Conservation (phyloP, 2,888 invertebrate genomes). For the Bugulina stolonifera region DNA sequence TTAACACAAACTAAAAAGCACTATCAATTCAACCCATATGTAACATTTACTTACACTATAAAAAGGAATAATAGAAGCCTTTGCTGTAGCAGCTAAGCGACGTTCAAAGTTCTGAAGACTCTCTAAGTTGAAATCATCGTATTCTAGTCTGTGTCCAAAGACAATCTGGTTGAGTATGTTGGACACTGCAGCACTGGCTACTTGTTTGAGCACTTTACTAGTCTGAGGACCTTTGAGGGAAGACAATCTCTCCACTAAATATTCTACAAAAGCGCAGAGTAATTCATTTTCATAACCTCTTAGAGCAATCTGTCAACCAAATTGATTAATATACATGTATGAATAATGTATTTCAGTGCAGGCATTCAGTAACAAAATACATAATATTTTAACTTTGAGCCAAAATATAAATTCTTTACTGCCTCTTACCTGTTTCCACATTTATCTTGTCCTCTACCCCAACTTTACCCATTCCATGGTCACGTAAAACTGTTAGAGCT, state of each 20-base stretch:
- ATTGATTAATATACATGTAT: background rate
- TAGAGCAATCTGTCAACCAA: too few relatives aligned
- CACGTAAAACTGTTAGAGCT: background rate
- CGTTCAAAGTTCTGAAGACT: background rate
- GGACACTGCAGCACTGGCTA: background rate
- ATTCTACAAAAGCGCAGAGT: background rate
- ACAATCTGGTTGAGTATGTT: background rate
- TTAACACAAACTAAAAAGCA: background rate
- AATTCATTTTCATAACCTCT: too few relatives aligned
- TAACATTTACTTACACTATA: background rate
- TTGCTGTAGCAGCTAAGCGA: background rate
- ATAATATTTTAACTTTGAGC: background rate
- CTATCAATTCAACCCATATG: background rate
- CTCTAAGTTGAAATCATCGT: background rate
- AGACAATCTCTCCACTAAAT: background rate
- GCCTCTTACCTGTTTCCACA: background rate
- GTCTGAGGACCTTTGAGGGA: background rate
- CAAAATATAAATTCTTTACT: background rate
- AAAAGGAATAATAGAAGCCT: background rate
- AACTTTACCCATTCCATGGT: constrained; percentile 2
- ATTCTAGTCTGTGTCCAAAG: background rate
- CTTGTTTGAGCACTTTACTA: background rate
- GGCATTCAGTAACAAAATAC: background rate
- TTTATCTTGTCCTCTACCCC: constrained; percentile 1
- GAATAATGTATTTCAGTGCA: background rate